A percentile compares a stretch with the other conserved stretches of the same genome.
These are phyloP conservation scores for Sebastes hubbsi DNA, from an alignment of 2,797 vertebrate species.

Conservation along the genomic window DNA sequence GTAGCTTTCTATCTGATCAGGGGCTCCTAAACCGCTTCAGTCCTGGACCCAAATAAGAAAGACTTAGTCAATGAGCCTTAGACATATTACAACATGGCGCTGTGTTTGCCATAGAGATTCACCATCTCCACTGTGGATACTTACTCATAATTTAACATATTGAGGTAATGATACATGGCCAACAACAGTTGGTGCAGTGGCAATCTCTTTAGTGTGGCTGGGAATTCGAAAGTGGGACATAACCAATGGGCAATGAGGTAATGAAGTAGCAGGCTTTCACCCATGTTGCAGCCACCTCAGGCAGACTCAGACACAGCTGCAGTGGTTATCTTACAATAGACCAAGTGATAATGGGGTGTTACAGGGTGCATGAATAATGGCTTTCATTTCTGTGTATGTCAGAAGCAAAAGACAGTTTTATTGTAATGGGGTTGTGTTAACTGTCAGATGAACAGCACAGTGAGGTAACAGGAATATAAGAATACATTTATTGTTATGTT, in stretches of 20 bases:
- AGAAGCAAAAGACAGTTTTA: neutral
- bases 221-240: constrained; percentile 47
- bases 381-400: neutral
- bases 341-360: neutral
- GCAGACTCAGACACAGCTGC: constrained; percentile 1
- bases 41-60: constrained; percentile 54
- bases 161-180: constrained; percentile 26
- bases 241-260: constrained; percentile 51
- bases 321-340: neutral
- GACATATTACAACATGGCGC: neutral
- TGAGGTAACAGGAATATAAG: neutral
- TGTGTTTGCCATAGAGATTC: constrained; percentile 33
- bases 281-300: constrained; percentile 25
- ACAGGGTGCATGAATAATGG: neutral
- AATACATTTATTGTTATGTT: neutral
- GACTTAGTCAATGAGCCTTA: constrained; percentile 43
- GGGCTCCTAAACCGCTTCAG: constrained; percentile 44
- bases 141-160: constrained; percentile 31
- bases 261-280: constrained; percentile 33
- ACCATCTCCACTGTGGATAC: constrained; percentile 11
- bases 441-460: neutral
- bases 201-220: constrained; percentile 18
- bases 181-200: constrained; percentile 18
- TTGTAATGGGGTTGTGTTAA: neutral
- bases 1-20: constrained; percentile 69